Percentiles rank a stretch among this genome's conserved stretches.
These are phyloP conservation scores for Peromyscus polionotus DNA, from an alignment of 2,113 vertebrate genomes.

Conservation along the genomic window DNA sequence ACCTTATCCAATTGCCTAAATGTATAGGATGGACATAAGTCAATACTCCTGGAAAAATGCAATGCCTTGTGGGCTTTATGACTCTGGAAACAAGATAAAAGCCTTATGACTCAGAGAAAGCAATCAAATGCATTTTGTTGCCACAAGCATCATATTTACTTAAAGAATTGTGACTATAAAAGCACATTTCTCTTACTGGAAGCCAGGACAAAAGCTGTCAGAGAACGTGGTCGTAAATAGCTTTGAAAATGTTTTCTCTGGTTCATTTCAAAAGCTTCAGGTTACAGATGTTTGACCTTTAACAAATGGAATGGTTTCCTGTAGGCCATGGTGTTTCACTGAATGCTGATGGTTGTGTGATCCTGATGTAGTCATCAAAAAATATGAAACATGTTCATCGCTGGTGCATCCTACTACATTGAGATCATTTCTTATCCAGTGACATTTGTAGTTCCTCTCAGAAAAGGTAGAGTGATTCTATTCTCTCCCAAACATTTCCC, in stretches of 20 bases:
- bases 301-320: conserved; percentile 87
- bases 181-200: conserved; percentile 86
- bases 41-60: conserved; percentile 79
- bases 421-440: conserved; percentile 89
- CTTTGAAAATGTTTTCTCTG: conserved; percentile 89
- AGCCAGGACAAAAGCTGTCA: conserved; percentile 86
- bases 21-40: conserved; percentile 68
- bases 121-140: conserved; percentile 83
- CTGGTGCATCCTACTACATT: conserved; percentile 86
- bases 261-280: conserved; percentile 88
- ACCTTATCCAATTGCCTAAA: conserved; percentile 78
- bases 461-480: conserved; percentile 83
- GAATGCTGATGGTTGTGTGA: conserved; percentile 87
- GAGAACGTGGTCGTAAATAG: conserved; percentile 86
- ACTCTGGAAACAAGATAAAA: conserved; percentile 86
- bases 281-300: conserved; percentile 88
- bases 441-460: conserved; percentile 86
- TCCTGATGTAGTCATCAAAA: conserved; percentile 90
- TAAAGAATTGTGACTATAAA: conserved; percentile 86
- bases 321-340: conserved; percentile 86
- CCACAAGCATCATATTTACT: conserved; percentile 87
- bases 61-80: conserved; percentile 78
- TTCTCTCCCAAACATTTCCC: conserved; percentile 68
- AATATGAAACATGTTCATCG: conserved; percentile 86
- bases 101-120: conserved; percentile 84